A percentile compares a stretch with the other conserved stretches of the same genome.
phyloP scores from a whole-genome alignment of 2,113 vertebrate genomes.

The Egretta garzetta region DNA sequence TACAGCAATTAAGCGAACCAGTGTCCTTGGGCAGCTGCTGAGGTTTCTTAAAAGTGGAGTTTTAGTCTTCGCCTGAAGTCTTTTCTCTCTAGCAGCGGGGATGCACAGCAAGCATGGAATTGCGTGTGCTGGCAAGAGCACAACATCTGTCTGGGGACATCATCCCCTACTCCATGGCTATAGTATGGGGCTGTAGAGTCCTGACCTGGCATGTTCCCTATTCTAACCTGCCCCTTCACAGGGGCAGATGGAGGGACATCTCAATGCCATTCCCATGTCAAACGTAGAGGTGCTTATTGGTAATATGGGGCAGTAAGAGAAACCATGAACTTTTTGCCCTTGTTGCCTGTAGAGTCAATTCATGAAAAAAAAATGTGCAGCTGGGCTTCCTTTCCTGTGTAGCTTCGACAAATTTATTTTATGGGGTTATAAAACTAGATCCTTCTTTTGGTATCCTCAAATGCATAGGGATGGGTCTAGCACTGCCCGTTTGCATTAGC shows the following conservation, averaged over 20 bases:
- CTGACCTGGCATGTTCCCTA: fast-evolving
- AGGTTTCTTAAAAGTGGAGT: background rate
- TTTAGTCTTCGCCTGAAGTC: constrained; percentile 17
- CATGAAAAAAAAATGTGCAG: background rate
- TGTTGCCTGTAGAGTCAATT: background rate
- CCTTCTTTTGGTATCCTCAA: background rate
- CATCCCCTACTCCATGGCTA: background rate
- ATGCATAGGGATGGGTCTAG: background rate
- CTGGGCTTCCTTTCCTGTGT: background rate
- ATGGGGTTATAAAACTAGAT: background rate
- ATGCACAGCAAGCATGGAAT: background rate
- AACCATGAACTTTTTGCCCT: background rate
- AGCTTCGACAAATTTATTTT: background rate
- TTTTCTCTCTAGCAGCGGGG: background rate
- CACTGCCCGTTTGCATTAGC: background rate
- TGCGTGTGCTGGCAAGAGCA: background rate
- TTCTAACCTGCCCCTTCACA: background rate
- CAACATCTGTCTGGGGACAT: background rate
- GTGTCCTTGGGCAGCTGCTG: constrained; percentile 69
- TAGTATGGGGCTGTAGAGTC: no score
- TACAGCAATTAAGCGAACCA: constrained; percentile 21
- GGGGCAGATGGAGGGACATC: background rate
- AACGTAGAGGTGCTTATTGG: background rate
- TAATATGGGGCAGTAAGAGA: background rate
- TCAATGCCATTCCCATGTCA: fast-evolving